Conservation (phyloP, 2,888 invertebrate species). For the Watsonalla binaria region DNA sequence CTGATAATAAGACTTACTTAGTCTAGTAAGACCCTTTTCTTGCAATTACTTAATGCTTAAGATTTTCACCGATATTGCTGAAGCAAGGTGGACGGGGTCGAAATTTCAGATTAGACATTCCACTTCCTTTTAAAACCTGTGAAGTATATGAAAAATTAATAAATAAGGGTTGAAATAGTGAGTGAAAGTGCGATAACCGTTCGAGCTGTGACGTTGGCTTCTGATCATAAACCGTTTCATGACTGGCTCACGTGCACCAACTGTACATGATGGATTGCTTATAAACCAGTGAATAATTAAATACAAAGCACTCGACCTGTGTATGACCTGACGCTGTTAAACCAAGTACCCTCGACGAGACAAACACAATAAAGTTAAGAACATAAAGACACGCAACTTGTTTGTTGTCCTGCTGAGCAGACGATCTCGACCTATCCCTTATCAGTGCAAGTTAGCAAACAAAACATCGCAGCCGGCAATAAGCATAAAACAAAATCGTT, state of each 20-base stretch:
- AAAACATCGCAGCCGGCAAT: conserved; percentile 75
- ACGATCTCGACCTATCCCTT: conserved; percentile 65
- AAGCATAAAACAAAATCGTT: conserved; percentile 78
- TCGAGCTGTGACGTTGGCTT: conserved; percentile 15
- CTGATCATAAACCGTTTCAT: conserved; percentile 8
- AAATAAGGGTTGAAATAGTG: conserved; percentile 29
- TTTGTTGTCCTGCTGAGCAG: conserved; percentile 45
- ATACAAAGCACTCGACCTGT: conserved; percentile 16
- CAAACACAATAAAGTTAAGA: conserved; percentile 23
- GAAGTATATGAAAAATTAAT: no score
- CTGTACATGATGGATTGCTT: conserved; percentile 25
- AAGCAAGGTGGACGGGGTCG: no score
- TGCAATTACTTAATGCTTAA: no score
- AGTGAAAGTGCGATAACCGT: conserved; percentile 41
- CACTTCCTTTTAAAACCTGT: no score
- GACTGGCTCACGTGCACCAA: conserved; percentile 32
- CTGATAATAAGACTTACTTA: no score
- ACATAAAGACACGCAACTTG: conserved; percentile 27
- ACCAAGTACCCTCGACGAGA: conserved; percentile 10
- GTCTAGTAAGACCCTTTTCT: no score
- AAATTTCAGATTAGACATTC: no score
- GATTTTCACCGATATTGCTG: no score
- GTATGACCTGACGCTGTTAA: conserved; percentile 13
- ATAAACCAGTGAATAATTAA: conserved; percentile 25
- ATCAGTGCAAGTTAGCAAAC: conserved; percentile 75